Evolutionary conservation across 1,140 invertebrate species (phyloP).

Genomic region (Steinernema khuongi): DNA sequence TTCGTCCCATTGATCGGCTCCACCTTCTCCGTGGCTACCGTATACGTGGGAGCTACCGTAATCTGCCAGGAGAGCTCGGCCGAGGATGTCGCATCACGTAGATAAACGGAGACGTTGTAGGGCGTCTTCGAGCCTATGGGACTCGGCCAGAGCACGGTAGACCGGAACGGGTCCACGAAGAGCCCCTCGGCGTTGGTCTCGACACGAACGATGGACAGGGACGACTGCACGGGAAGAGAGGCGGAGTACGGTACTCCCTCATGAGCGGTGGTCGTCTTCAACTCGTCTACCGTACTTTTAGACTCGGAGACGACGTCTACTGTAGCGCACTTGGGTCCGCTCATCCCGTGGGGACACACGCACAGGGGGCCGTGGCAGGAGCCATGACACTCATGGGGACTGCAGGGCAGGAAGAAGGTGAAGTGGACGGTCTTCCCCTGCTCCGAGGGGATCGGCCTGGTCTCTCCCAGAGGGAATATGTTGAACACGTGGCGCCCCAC

Average conservation of each 20-base stretch:
- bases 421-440: neutral
- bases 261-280: neutral
- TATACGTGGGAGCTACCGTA: neutral
- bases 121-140: neutral
- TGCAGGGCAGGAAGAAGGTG: slow-evolving; percentile 7
- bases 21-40: neutral
- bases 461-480: neutral
- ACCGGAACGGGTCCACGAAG: neutral
- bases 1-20: neutral
- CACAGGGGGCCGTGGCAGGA: neutral
- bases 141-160: neutral
- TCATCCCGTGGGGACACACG: slow-evolving; percentile 6
- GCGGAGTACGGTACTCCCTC: neutral
- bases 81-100: neutral
- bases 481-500: slow-evolving; percentile 4
- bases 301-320: neutral
- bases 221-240: neutral
- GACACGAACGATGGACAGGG: neutral
- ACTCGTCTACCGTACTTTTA: neutral
- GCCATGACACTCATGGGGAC: neutral
- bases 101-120: neutral
- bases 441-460: neutral
- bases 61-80: neutral
- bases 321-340: neutral
- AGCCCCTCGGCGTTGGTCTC: slow-evolving; percentile 5